These are phyloP conservation scores for Xylota segnis DNA, from an alignment of 2,888 invertebrate species.

Conservation along the genomic window DNA sequence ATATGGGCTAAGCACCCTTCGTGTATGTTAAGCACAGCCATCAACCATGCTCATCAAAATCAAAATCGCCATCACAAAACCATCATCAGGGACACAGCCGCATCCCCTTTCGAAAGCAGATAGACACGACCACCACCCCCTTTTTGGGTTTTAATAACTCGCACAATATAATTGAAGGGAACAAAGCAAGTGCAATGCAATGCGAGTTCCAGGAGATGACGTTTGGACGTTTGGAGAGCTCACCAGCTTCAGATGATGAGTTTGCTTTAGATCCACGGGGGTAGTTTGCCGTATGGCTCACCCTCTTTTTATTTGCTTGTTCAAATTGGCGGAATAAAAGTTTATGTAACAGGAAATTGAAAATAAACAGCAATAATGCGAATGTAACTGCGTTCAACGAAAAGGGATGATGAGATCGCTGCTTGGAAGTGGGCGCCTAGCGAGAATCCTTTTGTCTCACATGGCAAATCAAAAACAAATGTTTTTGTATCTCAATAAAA, in stretches of 20 bases:
- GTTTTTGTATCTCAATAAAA: slow-evolving; percentile 45
- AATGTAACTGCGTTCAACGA: slow-evolving; percentile 20
- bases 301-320: slow-evolving; percentile 42
- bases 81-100: slow-evolving; percentile 54
- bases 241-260: slow-evolving; percentile 42
- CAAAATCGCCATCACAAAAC: slow-evolving; percentile 74
- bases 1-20: slow-evolving; percentile 32
- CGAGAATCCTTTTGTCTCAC: slow-evolving; percentile 54
- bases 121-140: slow-evolving; percentile 4
- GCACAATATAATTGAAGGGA: slow-evolving; percentile 61
- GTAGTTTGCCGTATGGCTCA: slow-evolving; percentile 27
- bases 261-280: slow-evolving; percentile 47
- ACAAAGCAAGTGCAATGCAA: slow-evolving; percentile 59
- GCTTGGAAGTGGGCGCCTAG: background rate
- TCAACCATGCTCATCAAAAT: slow-evolving; percentile 71
- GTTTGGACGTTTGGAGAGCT: slow-evolving; percentile 18
- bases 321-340: slow-evolving; percentile 73
- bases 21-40: slow-evolving; percentile 58
- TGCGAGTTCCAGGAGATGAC: slow-evolving; percentile 26
- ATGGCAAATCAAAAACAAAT: slow-evolving; percentile 31
- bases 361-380: slow-evolving; percentile 73
- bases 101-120: background rate
- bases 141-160: slow-evolving; percentile 30
- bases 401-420: background rate
- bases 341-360: slow-evolving; percentile 75